Conservation (phyloP, 2,888 invertebrate genomes). For the Lasioglossum villosulum region DNA sequence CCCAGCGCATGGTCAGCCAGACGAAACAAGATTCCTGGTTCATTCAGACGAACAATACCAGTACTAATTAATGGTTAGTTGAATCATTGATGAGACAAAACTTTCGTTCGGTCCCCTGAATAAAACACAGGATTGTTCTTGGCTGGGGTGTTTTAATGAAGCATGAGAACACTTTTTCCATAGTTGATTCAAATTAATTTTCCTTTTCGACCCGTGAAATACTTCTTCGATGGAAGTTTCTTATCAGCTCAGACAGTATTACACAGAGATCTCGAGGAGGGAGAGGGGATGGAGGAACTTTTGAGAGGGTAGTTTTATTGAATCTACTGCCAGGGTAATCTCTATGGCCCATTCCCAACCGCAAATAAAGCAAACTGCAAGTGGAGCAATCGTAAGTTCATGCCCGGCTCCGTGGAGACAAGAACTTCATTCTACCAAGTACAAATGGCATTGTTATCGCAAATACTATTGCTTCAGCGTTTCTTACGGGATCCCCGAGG, state of each 20-base stretch:
- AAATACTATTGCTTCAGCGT: conserved; percentile 12
- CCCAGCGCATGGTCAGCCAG: background rate
- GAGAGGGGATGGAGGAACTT: background rate
- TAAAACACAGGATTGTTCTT: background rate
- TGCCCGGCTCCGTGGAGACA: conserved; percentile 7
- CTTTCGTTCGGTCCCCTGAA: background rate
- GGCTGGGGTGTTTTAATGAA: background rate
- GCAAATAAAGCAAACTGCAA: conserved; percentile 18
- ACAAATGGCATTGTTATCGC: conserved; percentile 12
- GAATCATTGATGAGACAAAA: background rate
- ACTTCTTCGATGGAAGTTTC: background rate
- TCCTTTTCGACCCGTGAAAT: background rate
- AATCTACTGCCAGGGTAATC: conserved; percentile 15
- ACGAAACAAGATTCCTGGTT: background rate
- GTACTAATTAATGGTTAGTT: background rate
- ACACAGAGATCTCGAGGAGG: background rate
- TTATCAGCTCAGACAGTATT: background rate
- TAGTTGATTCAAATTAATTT: background rate
- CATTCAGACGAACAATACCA: background rate
- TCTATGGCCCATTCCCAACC: conserved; percentile 8
- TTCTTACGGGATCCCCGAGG: conserved; percentile 7
- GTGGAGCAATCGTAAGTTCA: conserved; percentile 19
- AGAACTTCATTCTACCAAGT: conserved; percentile 3
- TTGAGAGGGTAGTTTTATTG: conserved; percentile 12
- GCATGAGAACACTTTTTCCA: background rate